Base-by-base conservation (phyloP, 1,140 invertebrate genomes). In the Caenorhabditis brenneri region DNA sequence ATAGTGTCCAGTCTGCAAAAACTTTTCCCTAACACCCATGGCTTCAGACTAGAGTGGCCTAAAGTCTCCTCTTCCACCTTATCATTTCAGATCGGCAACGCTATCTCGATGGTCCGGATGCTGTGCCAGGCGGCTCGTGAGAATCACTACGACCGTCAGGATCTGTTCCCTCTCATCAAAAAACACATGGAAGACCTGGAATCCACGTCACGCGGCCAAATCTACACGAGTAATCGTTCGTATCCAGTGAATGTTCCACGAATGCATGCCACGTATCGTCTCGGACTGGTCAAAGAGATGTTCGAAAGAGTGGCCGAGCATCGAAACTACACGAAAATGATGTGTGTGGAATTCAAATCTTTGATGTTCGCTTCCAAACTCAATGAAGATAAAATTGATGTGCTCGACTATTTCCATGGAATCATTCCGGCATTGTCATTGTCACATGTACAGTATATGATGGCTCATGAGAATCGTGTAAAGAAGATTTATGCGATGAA, bases 171-270 rank as follows among this genome's bases (percentile, higher is more conserved):
- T 1, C 10, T 12, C 6, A 31, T 74, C n/a, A 74, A 74, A 27
- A 74, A 74, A 74, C 36, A 74, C n/a, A 74, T 74, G 65, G 65
- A 74, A 7, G 65, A 74, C n/a, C 9, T 74, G 36, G 65, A 74
- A 24, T 42, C 65, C 6, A 27, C 6, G 24, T 33, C 65, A 2
- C 36, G 65, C 22, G 19, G 19, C 0, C 1, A 24, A n/a, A 42
- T 42, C 1, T 22, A 19, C 36, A 74, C 36, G 29, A 31, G 9
- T 36, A 29, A 31, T 19, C 58, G 29, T 10, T 29, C 2, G 12
- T 33, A 6, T 36, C 58, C 58, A 36, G 24, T 65, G 9, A 65
- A 65, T 10, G 0, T 27, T 6, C 33, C 58, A 36, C n/a, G 24
- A n/a, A 6, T 65, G 10, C 58, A 65, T 46, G 65, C 65, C 0